Conservation (phyloP, 2,888 invertebrate species). For the Mystacides longicornis region DNA sequence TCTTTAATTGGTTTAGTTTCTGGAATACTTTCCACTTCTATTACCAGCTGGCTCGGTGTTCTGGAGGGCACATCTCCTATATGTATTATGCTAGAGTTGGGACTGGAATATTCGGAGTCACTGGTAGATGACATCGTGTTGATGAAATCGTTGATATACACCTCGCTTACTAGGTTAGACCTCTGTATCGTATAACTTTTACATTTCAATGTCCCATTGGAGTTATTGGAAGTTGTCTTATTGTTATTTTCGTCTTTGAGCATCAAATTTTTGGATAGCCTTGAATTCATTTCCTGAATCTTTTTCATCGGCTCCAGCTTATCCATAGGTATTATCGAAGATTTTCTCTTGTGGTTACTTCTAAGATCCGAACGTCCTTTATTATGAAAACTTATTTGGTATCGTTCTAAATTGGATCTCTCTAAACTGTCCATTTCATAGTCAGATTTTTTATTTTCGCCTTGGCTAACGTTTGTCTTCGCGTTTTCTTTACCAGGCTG, state of each 20-base stretch:
- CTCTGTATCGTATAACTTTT: conserved; percentile 18
- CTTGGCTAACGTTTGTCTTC: not conserved
- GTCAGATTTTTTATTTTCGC: not conserved
- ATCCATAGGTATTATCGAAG: conserved; percentile 30
- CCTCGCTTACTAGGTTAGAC: conserved; percentile 53
- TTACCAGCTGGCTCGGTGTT: conserved; percentile 72
- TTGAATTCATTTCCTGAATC: conserved; percentile 33
- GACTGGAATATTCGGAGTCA: conserved; percentile 45
- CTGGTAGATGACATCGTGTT: conserved; percentile 41
- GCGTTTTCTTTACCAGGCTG: not conserved
- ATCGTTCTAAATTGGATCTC: conserved; percentile 36
- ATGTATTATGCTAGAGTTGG: conserved; percentile 30
- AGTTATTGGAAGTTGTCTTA: conserved; percentile 4
- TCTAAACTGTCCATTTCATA: conserved; percentile 53
- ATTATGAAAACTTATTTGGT: conserved; percentile 33
- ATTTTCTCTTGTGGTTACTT: conserved; percentile 18
- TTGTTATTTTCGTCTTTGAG: conserved; percentile 25
- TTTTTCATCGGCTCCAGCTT: conserved; percentile 31
- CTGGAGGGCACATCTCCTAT: conserved; percentile 40
- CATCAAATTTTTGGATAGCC: conserved; percentile 41
- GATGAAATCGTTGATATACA: conserved; percentile 57
- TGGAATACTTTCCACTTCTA: conserved; percentile 69
- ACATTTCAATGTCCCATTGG: conserved; percentile 2
- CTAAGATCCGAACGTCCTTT: too few relatives aligned
- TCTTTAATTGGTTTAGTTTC: conserved; percentile 58